Base-by-base conservation (phyloP, 2,113 vertebrate species). In the Lycocorax pyrrhopterus region DNA sequence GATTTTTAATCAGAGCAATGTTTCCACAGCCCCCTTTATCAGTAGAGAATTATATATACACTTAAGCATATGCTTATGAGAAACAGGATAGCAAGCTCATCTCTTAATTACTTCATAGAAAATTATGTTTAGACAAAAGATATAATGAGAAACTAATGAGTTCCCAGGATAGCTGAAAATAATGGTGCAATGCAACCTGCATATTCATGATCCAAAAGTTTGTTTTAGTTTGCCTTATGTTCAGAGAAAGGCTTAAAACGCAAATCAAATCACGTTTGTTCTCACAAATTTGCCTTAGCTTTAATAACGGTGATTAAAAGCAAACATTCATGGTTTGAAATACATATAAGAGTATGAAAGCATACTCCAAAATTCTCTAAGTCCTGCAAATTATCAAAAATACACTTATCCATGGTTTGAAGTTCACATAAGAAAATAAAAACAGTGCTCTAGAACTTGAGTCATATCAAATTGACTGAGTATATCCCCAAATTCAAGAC, bases 101-200 rank as follows among this genome's bases (percentile, higher is more conserved):
- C 41, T 17, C 59, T 83, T 91, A 93, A 91, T 94, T 91, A 81
- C 44, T 89, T 67, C 55, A 74, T 15, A 83, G 53, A 82, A 94
- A 95, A 91, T 67, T 75, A 89, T 59, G 30, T 84, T 95, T 87
- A 84, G 64, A 84, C 58, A 87, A 93, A 93, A 91, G 69, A 63
- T 53, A 82, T 46, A 94, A 90, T 53, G 41, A 74, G 72, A 91
- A 92, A 76, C 53, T 94, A 94, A 95, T 59, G 58, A 92, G 67
- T n/a, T 97, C 92, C 93, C 84, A 78, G 39, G 82, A 71, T 27
- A 91, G 58, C 53, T 53, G 75, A 86, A 96, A 89, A 64, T 78
- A 63, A 73, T n/a, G 17, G 47, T 89, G 82, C 59, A 90, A n/a
- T 41, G n/a, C 29, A 93, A 58, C 47, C 72, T 71, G 22, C 46